Evolutionary conservation across 2,888 invertebrate genomes (phyloP), one percentile per base, ranked within the genome.

Genomic region (Drosophila ochracea): DNA sequence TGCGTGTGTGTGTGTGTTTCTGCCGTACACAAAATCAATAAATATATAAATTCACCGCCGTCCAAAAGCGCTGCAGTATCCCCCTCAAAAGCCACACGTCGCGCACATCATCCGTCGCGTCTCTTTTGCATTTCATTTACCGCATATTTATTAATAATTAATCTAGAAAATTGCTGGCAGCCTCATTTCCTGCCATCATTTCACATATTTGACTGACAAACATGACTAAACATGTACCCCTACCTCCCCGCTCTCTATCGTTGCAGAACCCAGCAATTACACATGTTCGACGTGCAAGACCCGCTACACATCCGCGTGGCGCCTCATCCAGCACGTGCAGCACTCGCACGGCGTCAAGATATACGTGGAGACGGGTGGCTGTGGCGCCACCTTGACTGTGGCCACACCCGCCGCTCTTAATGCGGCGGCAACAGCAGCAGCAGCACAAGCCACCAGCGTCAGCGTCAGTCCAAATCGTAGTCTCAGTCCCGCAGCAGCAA

Each of bases 231-330:
- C 57, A 30, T 47, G 10, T 37, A 13, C 28, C 16, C 16, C 25
- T 16, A 19, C 52, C 9, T 31, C 19, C 52, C 9, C 54, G 25
- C 50, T n/a, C 33, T 37, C 10, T 73, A 78, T 77, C 75, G 75
- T 84, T 89, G 19, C 96, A 98, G 99, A 99, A 94, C 99, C 99
- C 80, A 97, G 97, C 94, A 97, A 97, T 95, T 97, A 98, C 93
- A 97, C 98, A 82, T 99, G 99, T 92, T 97, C 97, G 55, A 98
- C 98, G 82, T 99, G 99, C 94, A 98, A 98, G 92, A 96, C 97
- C 78, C 96, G 97, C 59, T 96, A 97, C 85, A 96, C 96, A 86
- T 98, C 98, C n/a, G 98, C 99, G 10, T 99, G 99, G 99, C 95
- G 97, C 68, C 95, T 99, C 73, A 95, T 99, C 49, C 98, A 99